Conservation (phyloP, 2,797 vertebrate species). For the Tiaroga cobitis region DNA sequence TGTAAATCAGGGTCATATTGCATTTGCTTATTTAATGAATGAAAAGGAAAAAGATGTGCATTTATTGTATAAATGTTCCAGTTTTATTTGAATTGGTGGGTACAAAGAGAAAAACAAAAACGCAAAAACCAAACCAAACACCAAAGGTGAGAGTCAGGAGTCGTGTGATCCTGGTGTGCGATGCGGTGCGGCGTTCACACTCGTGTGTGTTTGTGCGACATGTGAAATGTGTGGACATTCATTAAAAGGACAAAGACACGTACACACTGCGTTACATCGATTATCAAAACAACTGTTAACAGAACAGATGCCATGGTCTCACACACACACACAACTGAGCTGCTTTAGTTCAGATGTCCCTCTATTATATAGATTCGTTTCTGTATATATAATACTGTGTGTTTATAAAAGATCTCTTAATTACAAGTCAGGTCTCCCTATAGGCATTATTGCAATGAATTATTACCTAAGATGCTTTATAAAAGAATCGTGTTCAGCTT, state of each 20-base stretch:
- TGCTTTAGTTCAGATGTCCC: constrained; percentile 81
- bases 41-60: constrained; percentile 41
- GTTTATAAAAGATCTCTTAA: constrained; percentile 83
- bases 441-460: constrained; percentile 99
- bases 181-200: constrained; percentile 3
- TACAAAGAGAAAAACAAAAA: constrained; percentile 73
- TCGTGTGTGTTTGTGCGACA: constrained; percentile 35
- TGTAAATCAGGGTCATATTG: neutral
- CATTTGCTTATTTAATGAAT: neutral
- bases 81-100: constrained; percentile 79
- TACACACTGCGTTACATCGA: constrained; percentile 78
- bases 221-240: constrained; percentile 75
- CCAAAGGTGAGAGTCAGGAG: constrained; percentile 74
- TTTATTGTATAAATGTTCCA: constrained; percentile 60
- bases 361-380: constrained; percentile 70
- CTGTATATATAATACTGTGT: constrained; percentile 79
- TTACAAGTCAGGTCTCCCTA: constrained; percentile 94
- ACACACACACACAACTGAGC: constrained; percentile 82
- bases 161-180: neutral
- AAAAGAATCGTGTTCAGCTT: constrained; percentile 91
- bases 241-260: constrained; percentile 81
- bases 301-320: constrained; percentile 85
- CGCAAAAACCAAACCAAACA: constrained; percentile 59
- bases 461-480: constrained; percentile 97
- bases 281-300: constrained; percentile 77